Percentiles rank a stretch among this genome's conserved stretches.
These are phyloP conservation scores for Scolopax rusticola DNA, from an alignment of 2,797 vertebrate species.

Conservation along the genomic window DNA sequence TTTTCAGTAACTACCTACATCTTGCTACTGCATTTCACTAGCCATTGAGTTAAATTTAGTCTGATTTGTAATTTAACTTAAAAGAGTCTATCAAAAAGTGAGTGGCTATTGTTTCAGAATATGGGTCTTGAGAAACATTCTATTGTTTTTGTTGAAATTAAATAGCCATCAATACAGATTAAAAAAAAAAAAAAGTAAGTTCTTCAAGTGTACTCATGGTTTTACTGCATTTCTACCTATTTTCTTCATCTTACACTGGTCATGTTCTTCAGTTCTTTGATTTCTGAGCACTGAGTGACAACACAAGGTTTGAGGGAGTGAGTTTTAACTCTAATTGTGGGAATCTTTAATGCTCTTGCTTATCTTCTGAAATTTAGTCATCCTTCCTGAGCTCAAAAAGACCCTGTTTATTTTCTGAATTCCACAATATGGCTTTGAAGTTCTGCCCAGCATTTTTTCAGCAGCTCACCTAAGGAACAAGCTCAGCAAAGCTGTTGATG, in stretches of 20 bases:
- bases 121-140: rapidly evolving
- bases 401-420: not conserved
- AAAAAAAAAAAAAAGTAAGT: not conserved
- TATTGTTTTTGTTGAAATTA: not conserved
- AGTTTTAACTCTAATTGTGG: not conserved
- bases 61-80: not conserved
- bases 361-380: not conserved
- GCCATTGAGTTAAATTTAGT: not conserved
- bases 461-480: not conserved
- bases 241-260: not conserved
- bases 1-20: not conserved
- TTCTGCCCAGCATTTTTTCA: not conserved
- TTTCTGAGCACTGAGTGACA: not conserved
- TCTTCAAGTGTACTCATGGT: not conserved
- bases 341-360: not conserved
- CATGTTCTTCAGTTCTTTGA: not conserved
- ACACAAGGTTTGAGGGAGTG: not conserved
- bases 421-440: slow-evolving; percentile 39
- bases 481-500: slow-evolving; percentile 42
- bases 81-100: not conserved
- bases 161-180: not conserved
- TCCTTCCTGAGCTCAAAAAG: not conserved
- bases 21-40: not conserved
- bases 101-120: not conserved
- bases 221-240: not conserved